Evolutionary conservation across 2,888 invertebrate genomes (phyloP).

Genomic region (Perizoma flavofasciatum): DNA sequence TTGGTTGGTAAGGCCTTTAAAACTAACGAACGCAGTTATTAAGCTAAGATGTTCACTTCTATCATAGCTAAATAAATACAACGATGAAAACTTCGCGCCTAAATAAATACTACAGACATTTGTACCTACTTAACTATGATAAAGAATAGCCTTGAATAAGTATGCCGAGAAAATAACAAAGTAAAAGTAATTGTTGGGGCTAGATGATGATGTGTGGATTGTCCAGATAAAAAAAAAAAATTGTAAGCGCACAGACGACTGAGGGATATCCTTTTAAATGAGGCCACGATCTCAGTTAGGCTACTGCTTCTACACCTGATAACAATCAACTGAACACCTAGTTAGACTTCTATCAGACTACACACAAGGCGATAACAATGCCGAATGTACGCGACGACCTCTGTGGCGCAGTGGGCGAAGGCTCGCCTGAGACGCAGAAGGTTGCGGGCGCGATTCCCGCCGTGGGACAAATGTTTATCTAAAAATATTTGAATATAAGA

Average conservation of each 20-base stretch:
- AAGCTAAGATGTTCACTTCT: background rate
- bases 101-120: background rate
- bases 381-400: constrained; percentile 12
- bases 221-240: too few relatives aligned
- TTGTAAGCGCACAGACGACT: background rate
- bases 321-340: constrained; percentile 1
- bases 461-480: too few relatives aligned
- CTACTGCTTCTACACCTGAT: background rate
- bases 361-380: constrained; percentile 4
- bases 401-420: too few relatives aligned
- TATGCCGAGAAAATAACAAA: background rate
- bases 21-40: background rate
- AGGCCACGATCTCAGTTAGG: background rate
- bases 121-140: background rate
- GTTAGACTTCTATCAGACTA: constrained; percentile 2
- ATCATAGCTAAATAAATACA: background rate
- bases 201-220: too few relatives aligned
- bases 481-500: too few relatives aligned
- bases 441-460: too few relatives aligned
- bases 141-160: background rate
- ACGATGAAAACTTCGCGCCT: background rate
- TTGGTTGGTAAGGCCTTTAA: background rate
- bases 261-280: background rate
- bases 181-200: background rate
- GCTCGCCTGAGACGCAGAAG: too few relatives aligned